Percentiles rank a stretch among this genome's conserved stretches.
These are phyloP conservation scores for Enteromius treurensis DNA, from an alignment of 2,797 vertebrate species.

Conservation along the genomic window DNA sequence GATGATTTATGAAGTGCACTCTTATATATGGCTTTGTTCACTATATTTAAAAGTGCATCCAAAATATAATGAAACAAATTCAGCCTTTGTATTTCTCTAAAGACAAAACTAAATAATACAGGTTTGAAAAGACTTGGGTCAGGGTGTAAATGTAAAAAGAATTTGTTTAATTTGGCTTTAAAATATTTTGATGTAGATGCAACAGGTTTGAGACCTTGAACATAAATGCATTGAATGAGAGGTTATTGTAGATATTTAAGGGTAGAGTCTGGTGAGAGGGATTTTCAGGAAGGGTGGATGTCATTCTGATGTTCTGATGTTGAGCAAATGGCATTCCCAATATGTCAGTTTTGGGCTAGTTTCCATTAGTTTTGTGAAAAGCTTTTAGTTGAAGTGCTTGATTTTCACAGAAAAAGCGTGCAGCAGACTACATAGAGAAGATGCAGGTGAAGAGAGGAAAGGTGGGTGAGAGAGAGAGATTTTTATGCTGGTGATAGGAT, in stretches of 20 bases:
- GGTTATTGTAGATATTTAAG: not conserved
- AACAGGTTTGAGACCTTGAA: not conserved
- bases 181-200: not conserved
- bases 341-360: not conserved
- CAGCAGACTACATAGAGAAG: not conserved
- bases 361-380: not conserved
- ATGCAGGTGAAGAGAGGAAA: slow-evolving; percentile 23
- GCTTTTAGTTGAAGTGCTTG: not conserved
- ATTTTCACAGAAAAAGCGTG: slow-evolving; percentile 37
- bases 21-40: too few species aligned
- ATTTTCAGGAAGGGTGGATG: not conserved
- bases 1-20: too few species aligned
- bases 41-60: too few species aligned
- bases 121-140: too few species aligned
- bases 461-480: slow-evolving; percentile 19
- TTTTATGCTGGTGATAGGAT: not conserved
- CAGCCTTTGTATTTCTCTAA: not conserved
- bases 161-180: not conserved
- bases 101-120: not conserved
- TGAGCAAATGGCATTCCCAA: not conserved
- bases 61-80: too few species aligned
- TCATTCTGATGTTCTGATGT: not conserved
- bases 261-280: not conserved
- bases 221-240: not conserved
- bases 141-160: too few species aligned